Conservation (phyloP, 2,797 vertebrate species). For the Liparis tanakae region DNA sequence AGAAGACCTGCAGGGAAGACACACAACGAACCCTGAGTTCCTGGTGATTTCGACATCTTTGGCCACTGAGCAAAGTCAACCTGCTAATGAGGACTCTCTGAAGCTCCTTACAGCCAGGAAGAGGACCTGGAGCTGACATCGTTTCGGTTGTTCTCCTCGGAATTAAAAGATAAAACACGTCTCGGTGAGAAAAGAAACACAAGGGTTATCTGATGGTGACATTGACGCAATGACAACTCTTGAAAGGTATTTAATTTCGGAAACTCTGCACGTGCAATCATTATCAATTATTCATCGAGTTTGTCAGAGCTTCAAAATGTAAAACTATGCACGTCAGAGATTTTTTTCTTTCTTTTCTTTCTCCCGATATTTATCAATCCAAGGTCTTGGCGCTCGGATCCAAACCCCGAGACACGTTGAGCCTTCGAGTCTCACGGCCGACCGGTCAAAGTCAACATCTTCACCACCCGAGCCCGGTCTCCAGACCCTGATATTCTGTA, state of each 20-base stretch:
- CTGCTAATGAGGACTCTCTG: neutral
- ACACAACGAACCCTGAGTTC: neutral
- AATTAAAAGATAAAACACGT: neutral
- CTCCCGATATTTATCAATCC: constrained; percentile 24
- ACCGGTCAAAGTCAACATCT: neutral
- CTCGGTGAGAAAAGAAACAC: too few relatives aligned
- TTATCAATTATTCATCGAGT: constrained; percentile 12
- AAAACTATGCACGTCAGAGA: neutral
- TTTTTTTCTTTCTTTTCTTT: neutral
- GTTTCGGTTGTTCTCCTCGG: neutral
- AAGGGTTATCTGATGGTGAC: neutral
- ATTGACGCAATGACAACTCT: neutral
- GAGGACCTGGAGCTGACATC: neutral
- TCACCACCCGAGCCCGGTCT: neutral
- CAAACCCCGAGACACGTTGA: neutral
- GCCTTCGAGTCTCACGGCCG: neutral
- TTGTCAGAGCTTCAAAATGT: constrained; percentile 2
- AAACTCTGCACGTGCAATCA: neutral
- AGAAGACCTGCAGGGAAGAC: neutral
- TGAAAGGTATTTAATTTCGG: neutral
- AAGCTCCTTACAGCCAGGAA: neutral
- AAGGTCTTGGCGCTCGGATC: neutral
- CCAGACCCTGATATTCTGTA: neutral
- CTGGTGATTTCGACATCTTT: neutral
- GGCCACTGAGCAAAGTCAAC: neutral